Evolutionary conservation across 2,888 invertebrate species (phyloP), one percentile per base, ranked within the genome.

Genomic region (Metallyticus violacea): DNA sequence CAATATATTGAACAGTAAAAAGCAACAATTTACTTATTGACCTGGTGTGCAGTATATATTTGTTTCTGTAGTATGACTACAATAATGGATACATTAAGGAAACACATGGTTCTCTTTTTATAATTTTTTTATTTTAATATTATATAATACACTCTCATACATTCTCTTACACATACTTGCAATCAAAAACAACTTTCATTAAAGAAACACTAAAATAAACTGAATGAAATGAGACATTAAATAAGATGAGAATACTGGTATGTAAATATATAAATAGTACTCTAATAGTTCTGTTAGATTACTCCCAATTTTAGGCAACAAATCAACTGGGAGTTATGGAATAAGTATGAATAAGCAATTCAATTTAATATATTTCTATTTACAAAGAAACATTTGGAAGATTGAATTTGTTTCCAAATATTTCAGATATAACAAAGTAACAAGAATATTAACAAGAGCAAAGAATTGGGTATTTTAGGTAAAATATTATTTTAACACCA

Each of bases 181-280:
- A 81, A 27, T 26, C 22, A 30, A 27, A 80, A 85, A 85, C 26
- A 26, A 85, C 85, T 85, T 85, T 62, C 76, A 85, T 81, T 26
- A 76, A 81, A 62, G 62, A 62, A 79, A 29, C 30, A 85, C 62
- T 79, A 85, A 76, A 76, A 76, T 27, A 30, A 78, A 77, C 28
- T 81, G 81, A 87, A 86, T 81, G 84, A 30, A 86, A 86, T 86
- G 87, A 77, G 78, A 82, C 86, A 87, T 87, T 87, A 87, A 87
- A 87, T 87, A 85, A 86, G 81, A 81, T 87, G 86, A 84, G 87
- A 87, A 87, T 87, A 87, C 87, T 87, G 87, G 86, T 83, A 77
- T 77, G 87, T 87, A 87, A 87, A 86, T 86, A 83, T 78, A 86
- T 86, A 62, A 62, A 62, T 62, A 62, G 40, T 62, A 62, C 40